Conservation (phyloP, 1,140 invertebrate species). For the Chlorops oryzae region DNA sequence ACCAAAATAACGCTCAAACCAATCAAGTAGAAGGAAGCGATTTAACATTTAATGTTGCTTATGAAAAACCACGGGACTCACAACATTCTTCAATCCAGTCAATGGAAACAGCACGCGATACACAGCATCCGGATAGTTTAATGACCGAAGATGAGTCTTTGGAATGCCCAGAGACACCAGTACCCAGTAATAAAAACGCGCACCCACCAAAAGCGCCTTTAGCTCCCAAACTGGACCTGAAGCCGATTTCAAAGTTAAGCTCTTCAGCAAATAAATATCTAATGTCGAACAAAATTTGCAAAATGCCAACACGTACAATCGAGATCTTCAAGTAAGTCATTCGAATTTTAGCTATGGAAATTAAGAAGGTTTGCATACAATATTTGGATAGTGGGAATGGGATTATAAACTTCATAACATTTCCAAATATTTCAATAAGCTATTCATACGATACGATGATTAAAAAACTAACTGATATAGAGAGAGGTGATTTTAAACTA, state of each 20-base stretch:
- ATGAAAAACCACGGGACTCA: constrained; percentile 17
- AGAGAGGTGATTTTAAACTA: too few relatives aligned
- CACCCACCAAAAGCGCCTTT: too few relatives aligned
- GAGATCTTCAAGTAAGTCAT: constrained; percentile 42
- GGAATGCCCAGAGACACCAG: constrained; percentile 10
- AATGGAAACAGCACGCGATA: constrained; percentile 26
- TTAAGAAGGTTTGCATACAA: too few relatives aligned
- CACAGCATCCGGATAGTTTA: constrained; percentile 24
- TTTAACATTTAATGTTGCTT: constrained; percentile 23
- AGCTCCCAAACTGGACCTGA: too few relatives aligned
- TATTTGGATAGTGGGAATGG: too few relatives aligned
- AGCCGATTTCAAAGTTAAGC: too few relatives aligned
- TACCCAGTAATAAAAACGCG: neutral
- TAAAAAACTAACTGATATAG: too few relatives aligned
- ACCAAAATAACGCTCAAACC: constrained; percentile 17
- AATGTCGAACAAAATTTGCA: constrained; percentile 28
- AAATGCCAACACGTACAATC: constrained; percentile 33
- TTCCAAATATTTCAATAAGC: too few relatives aligned
- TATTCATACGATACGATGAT: too few relatives aligned
- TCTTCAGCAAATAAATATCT: too few relatives aligned
- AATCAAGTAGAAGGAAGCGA: constrained; percentile 16
- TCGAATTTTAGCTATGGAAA: too few relatives aligned
- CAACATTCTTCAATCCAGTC: constrained; percentile 9
- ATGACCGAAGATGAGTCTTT: constrained; percentile 42
- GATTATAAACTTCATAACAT: too few relatives aligned